phyloP scores from a whole-genome alignment of 2,797 vertebrate species.

The Xenops minutus region DNA sequence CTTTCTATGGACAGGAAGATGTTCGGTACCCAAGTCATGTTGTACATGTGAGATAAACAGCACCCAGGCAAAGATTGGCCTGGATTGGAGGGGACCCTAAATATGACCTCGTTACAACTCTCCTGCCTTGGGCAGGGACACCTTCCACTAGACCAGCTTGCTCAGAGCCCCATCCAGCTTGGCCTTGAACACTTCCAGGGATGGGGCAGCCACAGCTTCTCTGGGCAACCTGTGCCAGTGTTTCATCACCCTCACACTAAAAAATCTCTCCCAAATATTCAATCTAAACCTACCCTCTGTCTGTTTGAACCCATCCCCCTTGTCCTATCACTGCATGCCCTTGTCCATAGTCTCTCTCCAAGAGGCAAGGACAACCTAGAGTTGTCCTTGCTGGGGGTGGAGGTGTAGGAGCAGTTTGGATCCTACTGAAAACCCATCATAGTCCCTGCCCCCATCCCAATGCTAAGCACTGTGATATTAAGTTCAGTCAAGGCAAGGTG shows the following conservation, averaged over 20 bases:
- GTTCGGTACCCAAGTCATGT: background rate
- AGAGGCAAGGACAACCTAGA: background rate
- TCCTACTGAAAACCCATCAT: background rate
- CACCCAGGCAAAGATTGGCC: background rate
- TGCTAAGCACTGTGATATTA: background rate
- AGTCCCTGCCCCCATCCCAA: background rate
- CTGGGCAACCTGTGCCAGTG: background rate
- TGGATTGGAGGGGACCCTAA: background rate
- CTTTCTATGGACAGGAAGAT: background rate
- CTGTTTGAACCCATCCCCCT: background rate
- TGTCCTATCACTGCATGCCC: background rate
- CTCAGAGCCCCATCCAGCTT: background rate
- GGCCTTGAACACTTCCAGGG: background rate
- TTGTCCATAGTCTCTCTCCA: background rate
- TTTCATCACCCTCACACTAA: background rate
- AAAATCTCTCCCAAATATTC: background rate
- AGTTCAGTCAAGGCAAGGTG: rapidly evolving
- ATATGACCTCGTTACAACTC: background rate
- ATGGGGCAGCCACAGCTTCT: background rate
- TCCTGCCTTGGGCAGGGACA: background rate
- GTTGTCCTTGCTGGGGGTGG: background rate
- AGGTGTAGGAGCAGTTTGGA: background rate
- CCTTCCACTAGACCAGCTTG: background rate
- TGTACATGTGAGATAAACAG: background rate
- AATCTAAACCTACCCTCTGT: background rate